Base-by-base conservation (phyloP, 2,888 invertebrate genomes). In the Molorchus minor region DNA sequence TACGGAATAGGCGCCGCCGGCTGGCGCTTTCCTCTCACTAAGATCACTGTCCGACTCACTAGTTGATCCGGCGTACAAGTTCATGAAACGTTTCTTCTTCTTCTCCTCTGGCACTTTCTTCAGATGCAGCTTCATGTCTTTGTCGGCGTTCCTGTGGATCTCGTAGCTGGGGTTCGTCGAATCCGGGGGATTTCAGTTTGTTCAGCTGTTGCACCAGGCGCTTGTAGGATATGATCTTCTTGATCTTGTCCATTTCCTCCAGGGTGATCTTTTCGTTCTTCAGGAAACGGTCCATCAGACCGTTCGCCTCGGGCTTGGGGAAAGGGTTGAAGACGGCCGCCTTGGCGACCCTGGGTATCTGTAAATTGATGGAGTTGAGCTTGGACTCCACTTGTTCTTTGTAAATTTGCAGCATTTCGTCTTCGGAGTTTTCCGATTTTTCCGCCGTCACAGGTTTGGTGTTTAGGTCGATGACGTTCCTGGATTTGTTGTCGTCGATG, bases 341-440 rank as follows among this genome's bases (percentile, higher is more conserved):
- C 58, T 71, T 69, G 3, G 52, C 57, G 25, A 60, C 17, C 55
- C 67, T 70, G 3, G 75, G 75, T 40, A 77, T 76, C 58, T 74
- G 68, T 10, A 77, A 67, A 45, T 71, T 75, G n/a, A 77, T 61
- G 3, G 72, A 71, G 59, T 70, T 75, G 33, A 77, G 60, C 53
- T 77, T 74, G 1, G 70, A 72, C 55, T 77, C 75, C 4, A 77
- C 73, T 61, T 71, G 71, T 15, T 75, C 73, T 61, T 75, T 75
- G 64, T 75, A 75, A 43, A 66, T 68, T 56, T 75, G 71, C 21
- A 77, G 56, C 7, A 63, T 68, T 47, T 70, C 71, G 56, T 74
- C 73, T 15, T 64, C 62, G 4, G 56, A 47, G 25, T 7, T 46
- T 5, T 58, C 56, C 12, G 53, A 33, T n/a, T n/a, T n/a, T n/a